Evolutionary conservation across 53 echinoderm and acorn worm species (phyloP), one percentile per base, ranked within the genome.

Genomic region (Luidia sarsii): DNA sequence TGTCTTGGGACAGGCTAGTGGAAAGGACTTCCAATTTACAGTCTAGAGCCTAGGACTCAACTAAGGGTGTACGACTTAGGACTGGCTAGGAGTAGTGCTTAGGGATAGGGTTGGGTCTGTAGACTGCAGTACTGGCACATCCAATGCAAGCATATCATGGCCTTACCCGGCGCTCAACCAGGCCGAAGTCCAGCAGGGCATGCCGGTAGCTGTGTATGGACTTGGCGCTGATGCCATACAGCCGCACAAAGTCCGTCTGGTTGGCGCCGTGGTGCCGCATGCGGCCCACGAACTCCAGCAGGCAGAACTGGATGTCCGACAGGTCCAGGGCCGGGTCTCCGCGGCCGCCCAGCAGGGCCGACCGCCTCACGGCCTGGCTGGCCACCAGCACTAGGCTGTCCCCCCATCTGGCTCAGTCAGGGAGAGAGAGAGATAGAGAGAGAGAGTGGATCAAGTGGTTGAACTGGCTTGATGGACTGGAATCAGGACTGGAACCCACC

Each of bases 391-490:
- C 87, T 21, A 92, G 71, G 13, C 38, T 71, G 48, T 86, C 79
- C 11, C 85, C 87, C 86, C 86, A 92, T 80, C 93, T 92, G 65
- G 48, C n/a, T n/a, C n/a, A n/a, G n/a, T n/a, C n/a, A n/a, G n/a
- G n/a, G 43, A 61, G n/a, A 46, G 18, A 28, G 24, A 38, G 0
- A 24, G 11, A 23, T 22, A 22, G 28, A 21, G 18, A 53, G 7
- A 53, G 3, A 53, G 22, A 53, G 7, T 6, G n/a, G 53, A 21
- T 63, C 16, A 63, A 9, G 38, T 64, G 35, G n/a, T n/a, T n/a
- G n/a, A n/a, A n/a, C n/a, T n/a, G n/a, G n/a, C n/a, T n/a, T n/a
- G n/a, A n/a, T n/a, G n/a, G n/a, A n/a, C n/a, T n/a, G n/a, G n/a
- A n/a, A n/a, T n/a, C n/a, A n/a, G n/a, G n/a, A n/a, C n/a, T n/a